Evolutionary conservation across 2,888 invertebrate genomes (phyloP), one percentile per base, ranked within the genome.

Genomic region (Toxonevra muliebris): DNA sequence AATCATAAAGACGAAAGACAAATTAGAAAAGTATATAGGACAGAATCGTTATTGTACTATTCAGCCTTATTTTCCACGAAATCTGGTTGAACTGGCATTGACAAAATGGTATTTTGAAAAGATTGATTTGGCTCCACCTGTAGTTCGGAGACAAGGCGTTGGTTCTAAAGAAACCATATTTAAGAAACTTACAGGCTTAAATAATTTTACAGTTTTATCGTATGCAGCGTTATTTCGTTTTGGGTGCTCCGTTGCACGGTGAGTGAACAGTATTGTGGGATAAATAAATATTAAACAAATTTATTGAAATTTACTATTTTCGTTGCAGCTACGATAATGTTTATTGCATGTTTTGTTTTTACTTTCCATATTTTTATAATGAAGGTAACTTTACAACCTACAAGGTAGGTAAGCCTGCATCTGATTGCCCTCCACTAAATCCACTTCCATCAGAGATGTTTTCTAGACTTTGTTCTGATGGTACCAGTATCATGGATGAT

Each of bases 141-240:
- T 5, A 57, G 2, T 30, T n/a, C n/a, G 15, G 1, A 48, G 15
- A n/a, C n/a, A n/a, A 10, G n/a, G 48, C 11, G 15, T 15, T 48
- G 4, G 12, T 11, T 9, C 17, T 1, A 10, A 9, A 9, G 10
- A 11, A 20, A 52, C 19, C 50, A 30, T 12, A 2, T 59, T 58
- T 5, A 55, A 19, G 40, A 13, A 48, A 4, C 52, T 61, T 17
- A 41, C 13, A 3, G 65, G 42, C 3, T 58, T 58, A 15, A 59
- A 59, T 19, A 65, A 65, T 59, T 65, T 65, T 52, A 65, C 65
- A 8, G 48, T 50, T 50, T 52, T 65, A 9, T 58, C 65, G 3
- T 15, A 42, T 65, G 50, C 58, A 9, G 17, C 19, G 2, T 19
- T 20, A 2, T 48, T 19, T 11, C 48, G 50, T n/a, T 15, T 65